Evolutionary conservation across 2,113 vertebrate genomes (phyloP).

Genomic region (Emydura subglobosa): DNA sequence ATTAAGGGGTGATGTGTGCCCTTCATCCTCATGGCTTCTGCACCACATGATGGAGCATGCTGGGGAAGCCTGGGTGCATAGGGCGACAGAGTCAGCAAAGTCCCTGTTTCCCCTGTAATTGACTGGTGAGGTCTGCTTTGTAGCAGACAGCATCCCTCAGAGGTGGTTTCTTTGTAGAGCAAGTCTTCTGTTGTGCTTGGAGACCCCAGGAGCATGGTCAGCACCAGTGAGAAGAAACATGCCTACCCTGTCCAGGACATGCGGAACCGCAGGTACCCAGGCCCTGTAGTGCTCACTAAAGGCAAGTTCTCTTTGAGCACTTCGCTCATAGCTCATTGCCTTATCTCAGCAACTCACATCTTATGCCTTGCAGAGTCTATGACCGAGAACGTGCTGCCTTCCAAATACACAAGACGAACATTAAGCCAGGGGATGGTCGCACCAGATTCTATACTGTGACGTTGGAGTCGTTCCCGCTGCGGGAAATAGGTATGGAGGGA

Average conservation of each 20-base stretch:
- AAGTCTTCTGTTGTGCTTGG: conserved; percentile 36
- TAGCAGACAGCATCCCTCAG: neutral
- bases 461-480: neutral
- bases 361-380: neutral
- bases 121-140: neutral
- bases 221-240: neutral
- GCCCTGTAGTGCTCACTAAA: too few relatives aligned
- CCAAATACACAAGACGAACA: neutral
- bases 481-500: neutral
- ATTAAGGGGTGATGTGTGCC: neutral
- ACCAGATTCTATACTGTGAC: neutral
- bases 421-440: neutral
- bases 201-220: conserved; percentile 11
- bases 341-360: neutral
- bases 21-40: fast-evolving
- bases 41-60: neutral
- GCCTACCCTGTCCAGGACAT: neutral
- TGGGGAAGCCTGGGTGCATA: neutral
- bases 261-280: neutral
- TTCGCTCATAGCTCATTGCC: neutral
- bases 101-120: neutral
- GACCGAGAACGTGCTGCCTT: neutral
- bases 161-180: conserved; percentile 19
- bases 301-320: neutral
- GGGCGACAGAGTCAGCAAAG: neutral